Evolutionary conservation across 2,888 invertebrate genomes (phyloP).

Genomic region (Lathronympha strigana): DNA sequence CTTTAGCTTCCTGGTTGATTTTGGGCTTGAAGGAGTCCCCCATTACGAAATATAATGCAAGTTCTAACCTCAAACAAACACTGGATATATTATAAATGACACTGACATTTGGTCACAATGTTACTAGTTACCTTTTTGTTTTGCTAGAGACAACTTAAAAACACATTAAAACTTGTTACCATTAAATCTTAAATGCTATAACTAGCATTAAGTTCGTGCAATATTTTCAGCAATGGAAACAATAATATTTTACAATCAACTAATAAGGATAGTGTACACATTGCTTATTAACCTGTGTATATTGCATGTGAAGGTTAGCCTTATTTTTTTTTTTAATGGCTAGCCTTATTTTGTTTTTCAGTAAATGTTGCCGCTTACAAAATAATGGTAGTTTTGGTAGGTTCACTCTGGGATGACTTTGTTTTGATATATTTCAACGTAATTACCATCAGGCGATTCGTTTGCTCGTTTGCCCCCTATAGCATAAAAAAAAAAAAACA

Average conservation of each 20-base stretch:
- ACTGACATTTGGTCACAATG: constrained; percentile 29
- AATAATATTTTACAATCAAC: too few species aligned
- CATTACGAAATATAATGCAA: constrained; percentile 66
- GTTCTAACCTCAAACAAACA: constrained; percentile 62
- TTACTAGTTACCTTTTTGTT: not conserved
- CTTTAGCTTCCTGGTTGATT: constrained; percentile 62
- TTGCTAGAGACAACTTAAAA: not conserved
- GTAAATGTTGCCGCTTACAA: not conserved
- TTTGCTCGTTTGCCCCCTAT: too few species aligned
- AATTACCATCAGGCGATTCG: too few species aligned
- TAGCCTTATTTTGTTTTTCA: not conserved
- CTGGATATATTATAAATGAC: constrained; percentile 37
- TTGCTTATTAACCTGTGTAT: too few species aligned
- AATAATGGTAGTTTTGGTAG: constrained; percentile 12
- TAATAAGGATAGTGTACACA: too few species aligned
- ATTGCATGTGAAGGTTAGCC: not conserved
- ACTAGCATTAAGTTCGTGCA: too few species aligned
- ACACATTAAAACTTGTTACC: not conserved
- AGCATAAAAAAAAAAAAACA: too few species aligned
- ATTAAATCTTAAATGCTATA: too few species aligned
- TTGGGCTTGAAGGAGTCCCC: constrained; percentile 74
- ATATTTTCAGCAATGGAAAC: too few species aligned
- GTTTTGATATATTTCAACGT: too few species aligned
- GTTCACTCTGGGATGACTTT: too few species aligned
- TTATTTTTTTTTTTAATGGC: not conserved